These are phyloP conservation scores for Pithys albifrons DNA, from an alignment of 2,113 vertebrate species.

Conservation along the genomic window DNA sequence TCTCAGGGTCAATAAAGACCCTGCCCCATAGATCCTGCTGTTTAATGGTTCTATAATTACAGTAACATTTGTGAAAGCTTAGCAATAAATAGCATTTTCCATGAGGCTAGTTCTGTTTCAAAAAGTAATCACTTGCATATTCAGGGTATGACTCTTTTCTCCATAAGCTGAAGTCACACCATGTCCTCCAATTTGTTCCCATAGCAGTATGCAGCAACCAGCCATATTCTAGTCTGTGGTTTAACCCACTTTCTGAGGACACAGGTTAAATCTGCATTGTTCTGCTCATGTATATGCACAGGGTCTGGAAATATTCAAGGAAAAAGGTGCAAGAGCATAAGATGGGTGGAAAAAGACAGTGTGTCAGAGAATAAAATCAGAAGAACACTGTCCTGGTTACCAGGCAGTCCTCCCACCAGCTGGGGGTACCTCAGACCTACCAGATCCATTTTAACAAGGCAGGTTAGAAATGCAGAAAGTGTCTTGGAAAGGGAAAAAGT, in stretches of 20 bases:
- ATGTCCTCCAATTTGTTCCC: neutral
- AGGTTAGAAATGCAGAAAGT: neutral
- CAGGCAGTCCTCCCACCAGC: neutral
- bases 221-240: neutral
- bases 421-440: neutral
- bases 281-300: neutral
- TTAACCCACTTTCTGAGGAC: constrained; percentile 22
- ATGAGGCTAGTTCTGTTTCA: neutral
- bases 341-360: neutral
- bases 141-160: neutral
- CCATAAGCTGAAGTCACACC: neutral
- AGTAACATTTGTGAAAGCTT: neutral
- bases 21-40: neutral
- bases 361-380: neutral
- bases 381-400: neutral
- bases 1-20: neutral
- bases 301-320: neutral
- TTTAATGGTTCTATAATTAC: constrained; percentile 6
- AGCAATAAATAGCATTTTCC: constrained; percentile 54
- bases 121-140: neutral
- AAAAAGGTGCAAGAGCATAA: neutral
- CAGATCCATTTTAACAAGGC: neutral
- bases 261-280: neutral
- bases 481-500: neutral
- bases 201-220: neutral